A percentile compares a stretch with the other conserved stretches of the same genome.
Evolutionary conservation across 2,113 vertebrate genomes (phyloP).

Genomic region (Ptilonorhynchus violaceus): DNA sequence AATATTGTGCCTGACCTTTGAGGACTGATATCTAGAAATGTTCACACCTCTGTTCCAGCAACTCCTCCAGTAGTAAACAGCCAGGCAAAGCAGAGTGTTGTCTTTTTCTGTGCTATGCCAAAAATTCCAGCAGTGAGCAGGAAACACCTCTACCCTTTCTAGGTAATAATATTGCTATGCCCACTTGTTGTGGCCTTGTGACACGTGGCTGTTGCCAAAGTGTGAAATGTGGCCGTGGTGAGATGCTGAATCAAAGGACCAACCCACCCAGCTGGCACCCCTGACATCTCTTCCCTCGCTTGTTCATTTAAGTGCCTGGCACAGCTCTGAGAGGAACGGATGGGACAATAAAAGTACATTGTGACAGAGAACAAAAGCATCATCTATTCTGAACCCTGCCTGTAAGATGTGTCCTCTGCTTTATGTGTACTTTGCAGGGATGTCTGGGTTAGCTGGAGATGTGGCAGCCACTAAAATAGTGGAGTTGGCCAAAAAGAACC

Average conservation of each 20-base stretch:
- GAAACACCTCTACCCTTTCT: neutral
- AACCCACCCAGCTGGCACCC: neutral
- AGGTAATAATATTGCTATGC: rapidly evolving
- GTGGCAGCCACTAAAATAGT: constrained; percentile 89
- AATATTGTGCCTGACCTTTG: neutral
- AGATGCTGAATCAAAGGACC: neutral
- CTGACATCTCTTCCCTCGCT: neutral
- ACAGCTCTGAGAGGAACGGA: neutral
- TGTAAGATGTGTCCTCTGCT: neutral
- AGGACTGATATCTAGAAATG: neutral
- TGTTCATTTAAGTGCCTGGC: constrained; percentile 37
- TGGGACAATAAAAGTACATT: neutral
- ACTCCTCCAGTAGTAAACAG: neutral
- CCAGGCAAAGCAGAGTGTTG: neutral
- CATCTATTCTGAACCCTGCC: neutral
- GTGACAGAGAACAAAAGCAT: constrained; percentile 2
- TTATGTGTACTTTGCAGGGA: constrained; percentile 67
- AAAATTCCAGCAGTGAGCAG: neutral
- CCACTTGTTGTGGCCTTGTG: neutral
- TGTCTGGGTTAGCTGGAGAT: constrained; percentile 80
- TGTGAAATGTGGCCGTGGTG: neutral
- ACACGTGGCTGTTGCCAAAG: neutral
- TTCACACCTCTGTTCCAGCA: neutral
- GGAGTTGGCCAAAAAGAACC: constrained; percentile 89
- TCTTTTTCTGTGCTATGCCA: neutral